Percentiles rank a stretch among this genome's conserved stretches.
These are phyloP conservation scores for Perdita meconis DNA, from an alignment of 2,888 invertebrate species.

Conservation along the genomic window DNA sequence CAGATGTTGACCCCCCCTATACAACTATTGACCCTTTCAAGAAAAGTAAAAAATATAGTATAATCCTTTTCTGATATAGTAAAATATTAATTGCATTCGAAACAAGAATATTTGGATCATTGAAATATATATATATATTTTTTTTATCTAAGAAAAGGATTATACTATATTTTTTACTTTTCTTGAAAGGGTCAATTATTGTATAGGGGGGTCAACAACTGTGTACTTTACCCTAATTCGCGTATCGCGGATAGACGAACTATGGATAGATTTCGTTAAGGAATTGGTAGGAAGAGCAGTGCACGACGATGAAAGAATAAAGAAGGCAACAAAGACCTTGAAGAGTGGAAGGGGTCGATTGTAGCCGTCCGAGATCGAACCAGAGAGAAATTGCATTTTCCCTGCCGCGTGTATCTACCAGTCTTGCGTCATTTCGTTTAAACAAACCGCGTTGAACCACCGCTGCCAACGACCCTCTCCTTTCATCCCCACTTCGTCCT, in stretches of 20 bases:
- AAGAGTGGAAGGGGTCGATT: constrained; percentile 52
- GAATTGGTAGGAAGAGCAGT: constrained; percentile 13
- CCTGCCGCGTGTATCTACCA: constrained; percentile 53
- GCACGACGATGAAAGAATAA: constrained; percentile 52
- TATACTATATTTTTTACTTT: too few relatives aligned
- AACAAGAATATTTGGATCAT: too few relatives aligned
- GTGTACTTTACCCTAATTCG: too few relatives aligned
- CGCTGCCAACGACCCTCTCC: constrained; percentile 30
- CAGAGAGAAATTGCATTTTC: constrained; percentile 70
- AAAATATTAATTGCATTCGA: too few relatives aligned
- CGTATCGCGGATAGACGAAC: constrained; percentile 35
- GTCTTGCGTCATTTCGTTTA: constrained; percentile 68
- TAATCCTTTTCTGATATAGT: too few relatives aligned
- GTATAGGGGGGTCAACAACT: too few relatives aligned
- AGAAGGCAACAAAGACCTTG: constrained; percentile 31
- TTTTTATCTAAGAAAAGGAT: too few relatives aligned
- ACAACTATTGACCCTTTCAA: too few relatives aligned
- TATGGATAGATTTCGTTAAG: constrained; percentile 59
- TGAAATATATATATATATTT: too few relatives aligned
- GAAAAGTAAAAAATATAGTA: too few relatives aligned
- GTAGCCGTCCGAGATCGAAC: constrained; percentile 56
- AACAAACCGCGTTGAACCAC: constrained; percentile 69
- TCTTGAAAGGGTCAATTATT: too few relatives aligned
- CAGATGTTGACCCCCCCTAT: too few relatives aligned
- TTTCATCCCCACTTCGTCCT: constrained; percentile 20